A percentile compares a stretch with the other conserved stretches of the same genome.
Conservation (phyloP, 2,797 vertebrate species). For the Intellagama lesueurii region DNA sequence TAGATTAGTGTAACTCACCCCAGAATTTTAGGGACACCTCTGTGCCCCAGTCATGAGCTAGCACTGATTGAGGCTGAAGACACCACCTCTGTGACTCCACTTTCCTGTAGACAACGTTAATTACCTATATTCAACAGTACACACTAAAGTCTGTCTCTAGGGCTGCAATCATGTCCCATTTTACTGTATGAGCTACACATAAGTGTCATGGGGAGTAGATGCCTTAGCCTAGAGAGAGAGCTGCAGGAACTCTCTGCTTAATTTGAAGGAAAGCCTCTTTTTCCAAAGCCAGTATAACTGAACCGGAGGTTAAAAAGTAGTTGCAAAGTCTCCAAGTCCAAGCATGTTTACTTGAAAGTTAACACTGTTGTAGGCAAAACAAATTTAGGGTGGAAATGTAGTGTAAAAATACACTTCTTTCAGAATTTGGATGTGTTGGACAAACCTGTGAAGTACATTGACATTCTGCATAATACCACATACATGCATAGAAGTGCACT, state of each 20-base stretch:
- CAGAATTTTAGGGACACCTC: too few relatives aligned
- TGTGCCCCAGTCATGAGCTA: too few relatives aligned
- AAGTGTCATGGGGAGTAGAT: too few relatives aligned
- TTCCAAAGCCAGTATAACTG: not conserved
- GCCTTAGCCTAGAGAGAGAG: too few relatives aligned
- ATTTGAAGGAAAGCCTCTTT: not conserved
- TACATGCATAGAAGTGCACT: not conserved
- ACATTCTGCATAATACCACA: not conserved
- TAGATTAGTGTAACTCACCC: too few relatives aligned
- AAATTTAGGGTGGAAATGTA: not conserved
- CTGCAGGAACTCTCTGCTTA: too few relatives aligned
- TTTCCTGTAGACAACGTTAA: too few relatives aligned
- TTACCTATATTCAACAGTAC: not conserved
- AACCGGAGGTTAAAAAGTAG: too few relatives aligned
- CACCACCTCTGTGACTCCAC: not conserved
- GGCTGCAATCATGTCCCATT: not conserved
- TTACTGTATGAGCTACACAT: not conserved
- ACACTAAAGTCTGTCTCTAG: not conserved
- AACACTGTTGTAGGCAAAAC: not conserved
- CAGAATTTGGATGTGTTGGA: not conserved
- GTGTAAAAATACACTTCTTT: not conserved
- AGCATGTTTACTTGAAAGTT: not conserved
- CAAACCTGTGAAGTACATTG: not conserved
- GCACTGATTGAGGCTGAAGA: not conserved
- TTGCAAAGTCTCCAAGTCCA: not conserved